Conservation (phyloP, 53 echinoderm and acorn worm species). For the Holothuria leucospilota region DNA sequence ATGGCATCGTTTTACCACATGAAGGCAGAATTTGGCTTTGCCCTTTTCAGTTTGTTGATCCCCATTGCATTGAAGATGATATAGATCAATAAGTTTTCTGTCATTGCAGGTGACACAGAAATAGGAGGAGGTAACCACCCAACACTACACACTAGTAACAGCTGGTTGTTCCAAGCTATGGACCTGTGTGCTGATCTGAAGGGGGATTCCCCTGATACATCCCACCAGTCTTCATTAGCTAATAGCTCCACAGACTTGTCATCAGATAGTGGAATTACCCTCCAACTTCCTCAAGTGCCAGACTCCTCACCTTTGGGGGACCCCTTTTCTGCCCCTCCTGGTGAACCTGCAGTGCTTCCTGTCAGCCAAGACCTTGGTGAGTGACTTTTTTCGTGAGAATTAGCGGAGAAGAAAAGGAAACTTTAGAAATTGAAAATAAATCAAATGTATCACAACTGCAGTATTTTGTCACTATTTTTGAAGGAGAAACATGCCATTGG, state of each 20-base stretch:
- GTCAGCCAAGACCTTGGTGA: conserved; percentile 24
- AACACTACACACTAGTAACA: conserved; percentile 81
- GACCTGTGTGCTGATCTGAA: conserved; percentile 93
- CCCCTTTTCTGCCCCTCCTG: not conserved
- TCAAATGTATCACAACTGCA: no score
- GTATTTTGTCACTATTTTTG: no score
- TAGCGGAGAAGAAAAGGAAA: no score
- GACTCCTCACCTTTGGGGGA: not conserved
- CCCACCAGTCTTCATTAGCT: conserved; percentile 49
- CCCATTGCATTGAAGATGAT: no score
- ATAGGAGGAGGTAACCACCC: not conserved
- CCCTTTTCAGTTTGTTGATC: no score
- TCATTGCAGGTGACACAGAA: not conserved
- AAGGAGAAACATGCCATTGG: no score
- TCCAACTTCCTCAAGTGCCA: conserved; percentile 71
- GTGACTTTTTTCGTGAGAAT: no score
- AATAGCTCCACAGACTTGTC: conserved; percentile 66
- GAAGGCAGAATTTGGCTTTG: no score
- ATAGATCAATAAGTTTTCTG: not conserved
- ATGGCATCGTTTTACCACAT: no score
- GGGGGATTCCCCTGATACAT: conserved; percentile 62
- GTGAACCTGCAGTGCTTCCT: conserved; percentile 35
- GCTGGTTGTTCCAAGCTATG: conserved; percentile 99
- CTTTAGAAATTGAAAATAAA: no score
- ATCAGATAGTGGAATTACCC: conserved; percentile 84